Percentiles rank a stretch among this genome's conserved stretches.
phyloP scores from a whole-genome alignment of 2,888 invertebrate genomes.

The Sphaerophoria taeniata region DNA sequence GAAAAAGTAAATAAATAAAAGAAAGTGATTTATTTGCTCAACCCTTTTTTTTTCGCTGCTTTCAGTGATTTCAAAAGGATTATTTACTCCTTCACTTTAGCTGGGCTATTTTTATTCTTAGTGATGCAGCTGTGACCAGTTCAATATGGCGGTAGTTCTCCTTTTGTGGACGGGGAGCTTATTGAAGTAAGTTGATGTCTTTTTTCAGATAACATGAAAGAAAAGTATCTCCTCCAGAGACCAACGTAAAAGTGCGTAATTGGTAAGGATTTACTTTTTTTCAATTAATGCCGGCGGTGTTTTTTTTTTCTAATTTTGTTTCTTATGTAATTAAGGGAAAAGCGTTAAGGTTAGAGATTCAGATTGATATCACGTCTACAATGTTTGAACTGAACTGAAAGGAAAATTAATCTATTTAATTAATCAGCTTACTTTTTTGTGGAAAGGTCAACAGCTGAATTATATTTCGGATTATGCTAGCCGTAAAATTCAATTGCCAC shows the following conservation, averaged over 20 bases:
- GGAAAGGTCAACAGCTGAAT: no score
- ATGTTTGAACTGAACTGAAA: neutral
- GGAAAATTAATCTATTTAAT: conserved; percentile 7
- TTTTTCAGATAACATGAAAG: conserved; percentile 69
- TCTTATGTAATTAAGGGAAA: conserved; percentile 59
- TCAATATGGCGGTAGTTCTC: conserved; percentile 68
- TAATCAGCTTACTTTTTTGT: no score
- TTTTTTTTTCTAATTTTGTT: conserved; percentile 57
- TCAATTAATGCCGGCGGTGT: conserved; percentile 59
- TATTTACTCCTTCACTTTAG: conserved; percentile 65
- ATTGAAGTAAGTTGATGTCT: conserved; percentile 68
- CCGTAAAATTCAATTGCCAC: no score
- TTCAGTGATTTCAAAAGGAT: conserved; percentile 68
- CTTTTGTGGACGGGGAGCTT: conserved; percentile 32
- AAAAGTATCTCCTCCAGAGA: conserved; percentile 33
- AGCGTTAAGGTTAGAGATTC: conserved; percentile 2
- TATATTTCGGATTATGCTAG: no score
- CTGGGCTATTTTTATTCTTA: conserved; percentile 65
- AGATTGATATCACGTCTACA: conserved; percentile 30
- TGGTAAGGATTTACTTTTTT: conserved; percentile 50
- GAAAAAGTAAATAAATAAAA: conserved; percentile 75
- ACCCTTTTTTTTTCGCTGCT: conserved; percentile 77
- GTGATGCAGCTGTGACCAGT: conserved; percentile 73
- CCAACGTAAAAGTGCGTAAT: conserved; percentile 63
- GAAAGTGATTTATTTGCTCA: conserved; percentile 81